These are phyloP conservation scores for Lates calcarifer DNA, from an alignment of 2,113 vertebrate genomes.

Conservation along the genomic window DNA sequence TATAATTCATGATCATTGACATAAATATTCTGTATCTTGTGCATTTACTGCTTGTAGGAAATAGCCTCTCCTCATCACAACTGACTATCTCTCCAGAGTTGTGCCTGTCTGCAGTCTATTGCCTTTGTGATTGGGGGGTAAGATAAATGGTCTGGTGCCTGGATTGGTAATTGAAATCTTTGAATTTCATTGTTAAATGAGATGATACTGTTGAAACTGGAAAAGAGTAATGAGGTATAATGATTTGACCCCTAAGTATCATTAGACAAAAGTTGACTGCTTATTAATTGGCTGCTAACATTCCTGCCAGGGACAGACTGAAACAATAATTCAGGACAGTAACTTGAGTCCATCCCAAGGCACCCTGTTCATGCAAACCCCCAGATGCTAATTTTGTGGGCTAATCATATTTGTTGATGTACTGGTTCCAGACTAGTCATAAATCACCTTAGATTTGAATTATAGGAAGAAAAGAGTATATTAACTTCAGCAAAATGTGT, in stretches of 20 bases:
- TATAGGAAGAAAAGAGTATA: too few relatives aligned
- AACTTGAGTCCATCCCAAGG: too few relatives aligned
- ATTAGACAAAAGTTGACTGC: background rate
- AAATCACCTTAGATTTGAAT: too few relatives aligned
- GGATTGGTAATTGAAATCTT: background rate
- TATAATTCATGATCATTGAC: conserved; percentile 21
- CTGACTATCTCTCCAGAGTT: background rate
- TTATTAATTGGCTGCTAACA: background rate
- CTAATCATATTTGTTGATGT: too few relatives aligned
- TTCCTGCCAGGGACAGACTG: too few relatives aligned
- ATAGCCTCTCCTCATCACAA: background rate
- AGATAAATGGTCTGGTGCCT: background rate
- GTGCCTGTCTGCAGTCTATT: background rate
- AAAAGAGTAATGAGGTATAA: background rate
- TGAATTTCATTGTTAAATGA: background rate
- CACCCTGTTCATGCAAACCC: too few relatives aligned
- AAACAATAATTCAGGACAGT: too few relatives aligned
- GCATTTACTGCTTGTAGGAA: background rate
- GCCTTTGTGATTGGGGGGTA: background rate
- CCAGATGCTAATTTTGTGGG: too few relatives aligned
- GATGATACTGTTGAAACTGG: background rate
- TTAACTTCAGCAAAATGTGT: too few relatives aligned
- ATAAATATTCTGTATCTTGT: conserved; percentile 4
- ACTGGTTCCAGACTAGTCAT: too few relatives aligned
- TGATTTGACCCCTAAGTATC: background rate